A percentile compares a stretch with the other conserved stretches of the same genome.
Conservation (phyloP, 2,113 vertebrate genomes). For the Dicentrarchus labrax region DNA sequence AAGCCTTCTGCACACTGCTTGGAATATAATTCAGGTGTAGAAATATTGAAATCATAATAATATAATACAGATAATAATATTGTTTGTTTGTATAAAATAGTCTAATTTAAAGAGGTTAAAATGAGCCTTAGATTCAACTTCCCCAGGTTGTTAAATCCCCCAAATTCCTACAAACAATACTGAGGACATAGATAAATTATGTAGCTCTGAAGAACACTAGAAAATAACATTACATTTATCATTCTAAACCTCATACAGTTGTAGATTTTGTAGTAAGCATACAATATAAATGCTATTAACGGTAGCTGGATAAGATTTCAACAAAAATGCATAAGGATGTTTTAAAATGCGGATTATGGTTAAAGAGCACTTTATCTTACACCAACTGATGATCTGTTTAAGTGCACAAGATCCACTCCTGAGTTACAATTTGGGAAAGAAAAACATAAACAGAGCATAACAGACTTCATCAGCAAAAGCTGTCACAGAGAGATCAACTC, state of each 20-base stretch:
- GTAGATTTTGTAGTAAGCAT: neutral
- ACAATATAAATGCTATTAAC: slow-evolving; percentile 1
- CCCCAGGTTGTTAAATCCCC: neutral
- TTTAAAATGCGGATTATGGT: slow-evolving; percentile 31
- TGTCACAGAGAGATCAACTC: neutral
- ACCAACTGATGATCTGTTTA: slow-evolving; percentile 15
- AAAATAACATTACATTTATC: neutral
- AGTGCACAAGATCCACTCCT: neutral
- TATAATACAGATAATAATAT: neutral
- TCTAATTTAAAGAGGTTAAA: neutral
- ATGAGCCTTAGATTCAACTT: neutral
- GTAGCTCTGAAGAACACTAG: neutral
- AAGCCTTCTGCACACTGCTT: neutral
- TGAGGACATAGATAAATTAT: neutral
- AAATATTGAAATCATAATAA: neutral
- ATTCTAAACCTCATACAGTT: neutral
- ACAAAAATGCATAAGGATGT: slow-evolving; percentile 4
- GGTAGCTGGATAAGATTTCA: slow-evolving; percentile 8
- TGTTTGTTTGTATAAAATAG: no score
- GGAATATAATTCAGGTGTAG: neutral
- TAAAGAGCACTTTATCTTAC: slow-evolving; percentile 23
- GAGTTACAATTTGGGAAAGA: neutral
- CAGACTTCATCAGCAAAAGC: neutral
- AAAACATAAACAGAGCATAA: neutral
- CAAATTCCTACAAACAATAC: neutral